Evolutionary conservation across 1,140 invertebrate genomes (phyloP).

Genomic region (Panulirus ornatus): DNA sequence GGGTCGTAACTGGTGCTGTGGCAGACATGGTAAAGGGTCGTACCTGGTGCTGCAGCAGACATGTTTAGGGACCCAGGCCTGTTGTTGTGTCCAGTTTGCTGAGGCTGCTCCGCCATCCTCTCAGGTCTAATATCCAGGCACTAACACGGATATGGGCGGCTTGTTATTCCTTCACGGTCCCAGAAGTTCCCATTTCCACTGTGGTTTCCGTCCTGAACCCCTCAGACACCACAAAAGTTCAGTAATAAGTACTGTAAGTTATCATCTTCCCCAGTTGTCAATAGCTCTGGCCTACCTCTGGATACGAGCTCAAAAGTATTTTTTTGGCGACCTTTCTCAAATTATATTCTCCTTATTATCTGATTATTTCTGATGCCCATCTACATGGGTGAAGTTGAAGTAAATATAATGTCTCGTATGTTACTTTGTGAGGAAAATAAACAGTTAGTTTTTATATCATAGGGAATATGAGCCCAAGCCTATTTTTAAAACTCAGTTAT

Average conservation of each 20-base stretch:
- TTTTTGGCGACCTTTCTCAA: neutral
- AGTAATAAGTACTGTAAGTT: neutral
- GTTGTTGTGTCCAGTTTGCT: constrained; percentile 3
- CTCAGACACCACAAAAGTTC: constrained; percentile 12
- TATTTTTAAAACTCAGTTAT: neutral
- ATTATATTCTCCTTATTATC: too few relatives aligned
- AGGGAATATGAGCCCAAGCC: neutral
- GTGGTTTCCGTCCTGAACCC: neutral
- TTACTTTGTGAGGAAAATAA: too few relatives aligned
- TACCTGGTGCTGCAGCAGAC: constrained; percentile 49
- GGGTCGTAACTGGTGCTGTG: neutral
- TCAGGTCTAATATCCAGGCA: neutral
- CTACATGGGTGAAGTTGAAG: too few relatives aligned
- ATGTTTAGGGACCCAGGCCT: constrained; percentile 49
- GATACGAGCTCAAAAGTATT: neutral
- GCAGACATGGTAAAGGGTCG: neutral
- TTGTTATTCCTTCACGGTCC: neutral
- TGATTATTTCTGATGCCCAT: too few relatives aligned
- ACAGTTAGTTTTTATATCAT: neutral
- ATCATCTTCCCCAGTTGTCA: constrained; percentile 46
- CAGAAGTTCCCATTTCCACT: constrained; percentile 47
- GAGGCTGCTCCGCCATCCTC: constrained; percentile 56
- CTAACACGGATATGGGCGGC: neutral
- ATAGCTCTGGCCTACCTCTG: neutral
- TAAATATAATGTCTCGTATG: too few relatives aligned